Percentiles rank a stretch among this genome's conserved stretches.
phyloP scores from a whole-genome alignment of 2,888 invertebrate genomes.

The Entomobrya proxima region DNA sequence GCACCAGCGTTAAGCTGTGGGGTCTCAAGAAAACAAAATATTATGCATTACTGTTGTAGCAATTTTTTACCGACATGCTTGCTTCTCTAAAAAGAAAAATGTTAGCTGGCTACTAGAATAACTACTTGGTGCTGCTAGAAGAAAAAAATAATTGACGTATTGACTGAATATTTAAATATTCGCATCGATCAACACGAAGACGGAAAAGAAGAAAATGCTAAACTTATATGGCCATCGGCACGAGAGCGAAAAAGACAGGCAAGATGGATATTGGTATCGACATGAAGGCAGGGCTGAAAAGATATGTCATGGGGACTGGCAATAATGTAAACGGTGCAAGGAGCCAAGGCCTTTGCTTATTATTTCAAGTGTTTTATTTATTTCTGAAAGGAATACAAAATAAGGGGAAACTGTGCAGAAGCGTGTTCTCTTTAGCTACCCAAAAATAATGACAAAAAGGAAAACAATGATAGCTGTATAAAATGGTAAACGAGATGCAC shows the following conservation, averaged over 20 bases:
- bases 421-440: no score
- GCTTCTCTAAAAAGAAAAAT: not conserved
- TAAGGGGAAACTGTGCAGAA: not conserved
- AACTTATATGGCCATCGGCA: not conserved
- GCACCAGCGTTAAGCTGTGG: not conserved
- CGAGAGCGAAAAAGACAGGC: not conserved
- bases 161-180: slow-evolving; percentile 43
- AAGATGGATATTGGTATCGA: not conserved
- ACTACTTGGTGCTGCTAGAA: not conserved
- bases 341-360: not conserved
- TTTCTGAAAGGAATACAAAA: not conserved
- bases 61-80: not conserved
- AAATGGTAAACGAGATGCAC: not conserved
- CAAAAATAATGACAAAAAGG: no score
- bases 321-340: not conserved
- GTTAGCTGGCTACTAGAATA: slow-evolving; percentile 6
- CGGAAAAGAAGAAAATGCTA: not conserved
- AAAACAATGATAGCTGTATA: not conserved
- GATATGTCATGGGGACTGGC: not conserved
- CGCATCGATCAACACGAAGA: slow-evolving; percentile 17
- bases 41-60: not conserved
- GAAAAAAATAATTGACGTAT: slow-evolving; percentile 30
- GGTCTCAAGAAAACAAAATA: not conserved
- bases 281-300: not conserved
- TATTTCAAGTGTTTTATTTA: slow-evolving; percentile 10